Percentiles rank a stretch among this genome's conserved stretches.
These are phyloP conservation scores for Drosophila prosaltans DNA, from an alignment of 1,140 invertebrate genomes.

Conservation along the genomic window DNA sequence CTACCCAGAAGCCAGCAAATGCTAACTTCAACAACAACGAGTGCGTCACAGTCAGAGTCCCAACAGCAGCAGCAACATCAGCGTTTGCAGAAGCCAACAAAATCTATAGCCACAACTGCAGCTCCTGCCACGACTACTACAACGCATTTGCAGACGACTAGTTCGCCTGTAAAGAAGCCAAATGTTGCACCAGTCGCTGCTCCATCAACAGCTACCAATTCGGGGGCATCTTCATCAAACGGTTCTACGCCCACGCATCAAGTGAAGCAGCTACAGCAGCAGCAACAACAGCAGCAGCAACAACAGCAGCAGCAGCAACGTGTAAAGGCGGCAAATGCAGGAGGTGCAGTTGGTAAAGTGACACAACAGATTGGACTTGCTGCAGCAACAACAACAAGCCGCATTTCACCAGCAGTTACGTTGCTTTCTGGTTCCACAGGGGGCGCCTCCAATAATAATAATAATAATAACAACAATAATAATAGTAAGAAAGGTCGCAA, in stretches of 20 bases:
- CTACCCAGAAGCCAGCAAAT: constrained; percentile 45
- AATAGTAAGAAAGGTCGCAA: constrained; percentile 51
- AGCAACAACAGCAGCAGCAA: constrained; percentile 16
- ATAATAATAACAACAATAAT: constrained; percentile 20
- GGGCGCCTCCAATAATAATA: not conserved
- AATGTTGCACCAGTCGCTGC: constrained; percentile 12
- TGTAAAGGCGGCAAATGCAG: constrained; percentile 17
- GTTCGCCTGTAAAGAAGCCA: constrained; percentile 19
- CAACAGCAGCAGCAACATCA: constrained; percentile 7
- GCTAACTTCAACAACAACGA: constrained; percentile 16
- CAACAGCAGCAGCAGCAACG: constrained; percentile 12
- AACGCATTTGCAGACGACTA: not conserved
- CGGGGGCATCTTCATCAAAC: constrained; percentile 60
- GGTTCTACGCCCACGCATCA: constrained; percentile 67
- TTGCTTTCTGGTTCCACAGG: constrained; percentile 27
- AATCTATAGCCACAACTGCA: constrained; percentile 38
- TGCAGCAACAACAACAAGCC: not conserved
- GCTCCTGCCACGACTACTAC: not conserved
- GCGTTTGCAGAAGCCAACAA: constrained; percentile 32
- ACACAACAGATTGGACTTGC: not conserved
- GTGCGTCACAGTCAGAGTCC: not conserved
- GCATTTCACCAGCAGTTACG: constrained; percentile 31
- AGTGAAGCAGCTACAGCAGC: constrained; percentile 1
- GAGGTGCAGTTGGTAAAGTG: not conserved
- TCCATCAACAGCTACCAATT: constrained; percentile 43